A percentile compares a stretch with the other conserved stretches of the same genome.
Conservation (phyloP, 92 coral and sea anemone species). For the Epizoanthus scotinus region DNA sequence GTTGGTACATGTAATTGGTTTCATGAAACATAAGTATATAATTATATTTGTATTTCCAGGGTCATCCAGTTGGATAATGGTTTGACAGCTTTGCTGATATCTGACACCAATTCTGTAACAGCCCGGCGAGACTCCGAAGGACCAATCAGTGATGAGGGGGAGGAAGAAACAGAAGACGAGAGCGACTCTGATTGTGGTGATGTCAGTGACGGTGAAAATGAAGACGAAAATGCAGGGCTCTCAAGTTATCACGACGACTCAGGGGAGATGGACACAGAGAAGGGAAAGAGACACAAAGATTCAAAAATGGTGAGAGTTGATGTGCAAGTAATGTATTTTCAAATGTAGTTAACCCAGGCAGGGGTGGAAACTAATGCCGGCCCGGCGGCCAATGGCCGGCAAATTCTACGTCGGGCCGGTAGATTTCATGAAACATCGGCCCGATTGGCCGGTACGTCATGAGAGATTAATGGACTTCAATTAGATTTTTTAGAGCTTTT, state of each 20-base stretch:
- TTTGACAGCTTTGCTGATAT: conserved; percentile 73
- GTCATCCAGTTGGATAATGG: conserved; percentile 77
- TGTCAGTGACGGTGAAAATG: conserved; percentile 39
- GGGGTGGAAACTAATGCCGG: too few relatives aligned
- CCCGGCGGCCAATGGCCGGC: too few relatives aligned
- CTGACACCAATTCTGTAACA: conserved; percentile 77
- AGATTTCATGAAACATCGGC: too few relatives aligned
- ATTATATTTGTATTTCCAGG: conserved; percentile 48
- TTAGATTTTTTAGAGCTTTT: too few relatives aligned
- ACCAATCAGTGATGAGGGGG: conserved; percentile 43
- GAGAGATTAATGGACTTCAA: too few relatives aligned
- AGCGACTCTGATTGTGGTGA: conserved; percentile 45
- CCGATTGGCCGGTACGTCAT: too few relatives aligned
- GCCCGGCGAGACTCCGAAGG: conserved; percentile 41
- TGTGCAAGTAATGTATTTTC: too few relatives aligned
- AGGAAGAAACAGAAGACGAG: conserved; percentile 59
- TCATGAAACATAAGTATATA: too few relatives aligned
- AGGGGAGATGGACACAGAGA: conserved; percentile 30
- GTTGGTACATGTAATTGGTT: too few relatives aligned
- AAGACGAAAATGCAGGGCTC: conserved; percentile 33
- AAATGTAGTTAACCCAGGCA: too few relatives aligned
- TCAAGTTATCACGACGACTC: background rate
- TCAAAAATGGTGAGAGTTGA: conserved; percentile 61
- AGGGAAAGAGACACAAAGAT: conserved; percentile 49
- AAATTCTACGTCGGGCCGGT: too few relatives aligned